These are phyloP conservation scores for Cephus sareptanus DNA, from an alignment of 2,888 invertebrate species.

Conservation along the genomic window DNA sequence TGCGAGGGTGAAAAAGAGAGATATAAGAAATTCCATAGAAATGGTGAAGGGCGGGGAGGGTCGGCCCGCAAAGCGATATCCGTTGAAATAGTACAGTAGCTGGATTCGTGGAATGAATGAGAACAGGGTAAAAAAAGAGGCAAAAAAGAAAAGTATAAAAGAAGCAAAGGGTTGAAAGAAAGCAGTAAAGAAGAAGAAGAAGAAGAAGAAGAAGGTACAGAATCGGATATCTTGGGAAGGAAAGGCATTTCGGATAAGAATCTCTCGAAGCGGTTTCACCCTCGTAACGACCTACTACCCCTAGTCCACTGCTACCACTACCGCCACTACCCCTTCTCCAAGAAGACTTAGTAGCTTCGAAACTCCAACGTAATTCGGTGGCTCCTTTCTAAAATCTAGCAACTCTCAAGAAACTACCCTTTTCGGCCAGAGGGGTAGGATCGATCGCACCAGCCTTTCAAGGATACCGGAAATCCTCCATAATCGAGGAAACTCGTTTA, in stretches of 20 bases:
- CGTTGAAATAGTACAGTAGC: slow-evolving; percentile 10
- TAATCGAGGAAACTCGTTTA: background rate
- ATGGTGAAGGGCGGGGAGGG: background rate
- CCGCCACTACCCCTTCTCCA: background rate
- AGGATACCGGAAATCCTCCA: background rate
- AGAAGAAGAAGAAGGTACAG: background rate
- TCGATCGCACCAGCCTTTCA: background rate
- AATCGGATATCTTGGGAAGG: background rate
- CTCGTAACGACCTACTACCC: slow-evolving; percentile 1
- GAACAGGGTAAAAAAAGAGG: background rate
- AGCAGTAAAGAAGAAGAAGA: background rate
- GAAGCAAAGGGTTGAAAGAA: background rate
- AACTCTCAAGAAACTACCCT: background rate
- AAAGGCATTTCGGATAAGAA: slow-evolving; percentile 2
- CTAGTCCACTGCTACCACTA: background rate
- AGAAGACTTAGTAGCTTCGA: background rate
- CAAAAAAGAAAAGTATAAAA: background rate
- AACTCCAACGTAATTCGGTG: background rate
- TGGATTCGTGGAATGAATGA: background rate
- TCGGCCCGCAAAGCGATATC: background rate
- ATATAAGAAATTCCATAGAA: background rate
- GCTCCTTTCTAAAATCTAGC: slow-evolving; percentile 13
- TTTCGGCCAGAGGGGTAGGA: background rate
- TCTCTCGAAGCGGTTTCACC: background rate
- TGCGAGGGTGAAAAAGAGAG: background rate